These are phyloP conservation scores for Characodon lateralis DNA, from an alignment of 2,797 vertebrate genomes.

Conservation along the genomic window DNA sequence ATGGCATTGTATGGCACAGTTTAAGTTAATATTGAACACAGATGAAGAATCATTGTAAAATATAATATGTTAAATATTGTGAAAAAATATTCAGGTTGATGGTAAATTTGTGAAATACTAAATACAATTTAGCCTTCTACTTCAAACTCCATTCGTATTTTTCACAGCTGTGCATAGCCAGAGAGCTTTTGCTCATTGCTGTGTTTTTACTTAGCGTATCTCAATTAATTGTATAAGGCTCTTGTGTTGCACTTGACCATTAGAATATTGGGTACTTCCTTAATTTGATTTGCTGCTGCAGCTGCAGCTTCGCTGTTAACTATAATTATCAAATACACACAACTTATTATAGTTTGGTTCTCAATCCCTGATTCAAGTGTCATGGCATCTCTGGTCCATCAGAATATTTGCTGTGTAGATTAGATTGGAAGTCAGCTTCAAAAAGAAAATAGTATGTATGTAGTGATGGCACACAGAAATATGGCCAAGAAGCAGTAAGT, in stretches of 20 bases:
- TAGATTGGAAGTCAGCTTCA: background rate
- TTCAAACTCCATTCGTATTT: constrained; percentile 5
- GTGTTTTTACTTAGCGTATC: constrained; percentile 12
- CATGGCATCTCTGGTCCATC: background rate
- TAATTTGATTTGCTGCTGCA: constrained; percentile 33
- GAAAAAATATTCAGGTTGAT: background rate
- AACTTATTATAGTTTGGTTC: constrained; percentile 14
- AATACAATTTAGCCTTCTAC: background rate
- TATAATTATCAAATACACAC: constrained; percentile 16
- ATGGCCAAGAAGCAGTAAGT: too few relatives aligned
- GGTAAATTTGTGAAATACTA: background rate
- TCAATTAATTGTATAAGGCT: constrained; percentile 28
- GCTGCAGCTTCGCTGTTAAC: constrained; percentile 19
- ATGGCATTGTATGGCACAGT: too few relatives aligned
- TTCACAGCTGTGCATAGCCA: constrained; percentile 14
- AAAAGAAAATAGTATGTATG: background rate
- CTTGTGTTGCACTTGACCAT: constrained; percentile 37
- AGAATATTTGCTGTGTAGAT: background rate
- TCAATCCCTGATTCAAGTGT: constrained; percentile 2
- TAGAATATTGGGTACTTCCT: constrained; percentile 23
- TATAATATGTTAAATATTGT: too few relatives aligned
- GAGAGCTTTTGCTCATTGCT: background rate
- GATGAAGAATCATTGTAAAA: too few relatives aligned
- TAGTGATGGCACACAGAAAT: too few relatives aligned
- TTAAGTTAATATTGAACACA: too few relatives aligned